Conservation (phyloP, 2,797 vertebrate species). For the Sebastes alutus region DNA sequence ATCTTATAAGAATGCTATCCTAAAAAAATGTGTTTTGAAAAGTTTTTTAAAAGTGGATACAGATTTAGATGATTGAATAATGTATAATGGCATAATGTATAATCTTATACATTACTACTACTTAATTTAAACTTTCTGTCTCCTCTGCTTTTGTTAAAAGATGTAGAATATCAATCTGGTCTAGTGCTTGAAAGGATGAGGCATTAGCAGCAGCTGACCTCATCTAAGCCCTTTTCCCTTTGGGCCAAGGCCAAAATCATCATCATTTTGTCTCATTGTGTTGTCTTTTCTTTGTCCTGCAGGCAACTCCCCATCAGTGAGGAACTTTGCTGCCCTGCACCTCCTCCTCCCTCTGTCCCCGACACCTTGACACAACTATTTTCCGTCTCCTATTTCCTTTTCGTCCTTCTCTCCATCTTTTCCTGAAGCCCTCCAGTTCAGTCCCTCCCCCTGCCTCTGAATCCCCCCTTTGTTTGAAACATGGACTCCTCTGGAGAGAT, state of each 20-base stretch:
- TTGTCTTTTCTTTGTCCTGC: slow-evolving; percentile 48
- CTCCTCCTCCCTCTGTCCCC: not conserved
- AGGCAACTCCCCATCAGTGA: slow-evolving; percentile 49
- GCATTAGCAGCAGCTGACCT: slow-evolving; percentile 46
- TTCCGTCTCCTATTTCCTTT: not conserved
- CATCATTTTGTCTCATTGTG: slow-evolving; percentile 39
- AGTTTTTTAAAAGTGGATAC: too few species aligned
- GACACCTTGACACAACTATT: slow-evolving; percentile 21
- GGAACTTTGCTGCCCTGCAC: slow-evolving; percentile 10
- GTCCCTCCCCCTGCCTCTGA: not conserved
- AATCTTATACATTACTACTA: not conserved
- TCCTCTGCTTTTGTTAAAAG: slow-evolving; percentile 35
- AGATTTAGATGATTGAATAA: too few species aligned
- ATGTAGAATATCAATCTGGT: slow-evolving; percentile 17
- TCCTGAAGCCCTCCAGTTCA: not conserved
- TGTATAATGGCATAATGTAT: not conserved
- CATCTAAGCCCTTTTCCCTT: slow-evolving; percentile 33
- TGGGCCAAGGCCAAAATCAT: slow-evolving; percentile 26
- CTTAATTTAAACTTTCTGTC: slow-evolving; percentile 32
- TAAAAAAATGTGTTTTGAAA: too few species aligned
- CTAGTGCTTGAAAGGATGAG: not conserved
- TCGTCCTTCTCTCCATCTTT: not conserved
- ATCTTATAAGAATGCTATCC: too few species aligned
- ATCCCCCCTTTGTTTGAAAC: slow-evolving; percentile 23
- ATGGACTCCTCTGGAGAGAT: slow-evolving; percentile 63